Base-by-base conservation (phyloP, 2,113 vertebrate species). In the Lichenostomus cassidix region DNA sequence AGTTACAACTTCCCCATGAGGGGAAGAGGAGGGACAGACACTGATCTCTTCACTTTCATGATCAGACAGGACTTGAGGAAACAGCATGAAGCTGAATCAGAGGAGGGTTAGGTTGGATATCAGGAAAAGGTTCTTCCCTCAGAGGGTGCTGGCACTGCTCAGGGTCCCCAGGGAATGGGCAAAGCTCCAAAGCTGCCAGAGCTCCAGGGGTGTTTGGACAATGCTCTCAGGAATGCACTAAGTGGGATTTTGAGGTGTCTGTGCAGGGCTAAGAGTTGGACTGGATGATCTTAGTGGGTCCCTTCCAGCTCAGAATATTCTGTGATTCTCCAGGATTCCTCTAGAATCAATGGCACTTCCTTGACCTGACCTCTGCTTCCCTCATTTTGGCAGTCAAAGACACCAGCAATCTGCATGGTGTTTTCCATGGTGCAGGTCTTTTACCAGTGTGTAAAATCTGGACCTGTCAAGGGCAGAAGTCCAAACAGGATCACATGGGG, bases 151-250 rank as follows among this genome's bases (percentile, higher is more conserved):
- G 21, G 21, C 47, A 41, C 17, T 53, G 62, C 1, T 0, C 9
- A 47, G 29, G 39, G 9, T 75, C n/a, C n/a, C 14, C 55, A 47
- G 24, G 62, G 41, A 75, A 39, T 62, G 29, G n/a, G 0, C 20
- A 46, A 5, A 0, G 23, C 33, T n/a, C 28, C 3, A 0, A 53
- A 7, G 10, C 60, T 67, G 12, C 3, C 39, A 67, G 69, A 82
- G 23, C 11, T 53, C 46, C 21, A 41, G 53, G n/a, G 31, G 14
- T 0, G 0, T 12, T 53, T 60, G 12, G 24, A 8, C 20, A 39
- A 0, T 0, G 0, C 53, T 67, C 1, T 1, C 24, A 53, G n/a
- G 23, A 41, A 29, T 55, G n/a, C 4, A 12, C 20, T 12, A 17
- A 21, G 12, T 23, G 23, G 27, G 17, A 19, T 20, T 31, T 7